Percentiles rank a stretch among this genome's conserved stretches.
Conservation (phyloP, 2,113 vertebrate species). For the Microcebus lehilahytsara region DNA sequence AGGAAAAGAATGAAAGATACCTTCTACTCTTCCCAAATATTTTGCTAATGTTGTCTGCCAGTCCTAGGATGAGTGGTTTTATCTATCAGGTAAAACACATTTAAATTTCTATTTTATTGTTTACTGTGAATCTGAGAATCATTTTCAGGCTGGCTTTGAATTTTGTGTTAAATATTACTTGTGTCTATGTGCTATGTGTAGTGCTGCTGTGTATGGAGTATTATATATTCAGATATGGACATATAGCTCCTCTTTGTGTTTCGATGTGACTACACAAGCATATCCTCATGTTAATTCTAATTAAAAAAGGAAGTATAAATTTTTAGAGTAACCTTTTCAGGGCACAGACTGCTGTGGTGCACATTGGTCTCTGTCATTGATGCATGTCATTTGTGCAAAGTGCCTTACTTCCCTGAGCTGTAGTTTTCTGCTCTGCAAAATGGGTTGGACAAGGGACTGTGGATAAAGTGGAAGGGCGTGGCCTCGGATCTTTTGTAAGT, state of each 20-base stretch:
- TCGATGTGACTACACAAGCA: rapidly evolving
- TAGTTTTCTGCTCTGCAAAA: neutral
- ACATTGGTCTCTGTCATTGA: rapidly evolving
- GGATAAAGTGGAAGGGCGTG: rapidly evolving
- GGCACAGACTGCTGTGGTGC: neutral
- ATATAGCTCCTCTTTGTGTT: neutral
- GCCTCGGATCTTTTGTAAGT: neutral
- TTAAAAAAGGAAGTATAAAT: neutral
- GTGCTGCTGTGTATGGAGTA: rapidly evolving
- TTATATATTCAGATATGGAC: rapidly evolving
- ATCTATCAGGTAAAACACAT: slow-evolving; percentile 94
- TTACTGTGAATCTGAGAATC: neutral
- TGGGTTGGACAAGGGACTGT: too few relatives aligned
- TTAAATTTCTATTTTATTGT: neutral
- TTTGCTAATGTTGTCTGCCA: slow-evolving; percentile 97
- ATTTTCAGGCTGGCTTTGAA: neutral
- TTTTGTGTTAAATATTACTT: rapidly evolving
- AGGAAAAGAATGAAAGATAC: slow-evolving; percentile 98
- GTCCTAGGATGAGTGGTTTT: slow-evolving; percentile 98
- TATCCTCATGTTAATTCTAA: neutral
- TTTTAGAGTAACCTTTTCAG: neutral
- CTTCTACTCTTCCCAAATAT: slow-evolving; percentile 97
- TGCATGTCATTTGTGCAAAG: neutral
- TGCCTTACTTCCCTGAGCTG: neutral
- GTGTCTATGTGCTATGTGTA: neutral